Base-by-base conservation (phyloP, 2,888 invertebrate species). In the Subacronicta megacephala region DNA sequence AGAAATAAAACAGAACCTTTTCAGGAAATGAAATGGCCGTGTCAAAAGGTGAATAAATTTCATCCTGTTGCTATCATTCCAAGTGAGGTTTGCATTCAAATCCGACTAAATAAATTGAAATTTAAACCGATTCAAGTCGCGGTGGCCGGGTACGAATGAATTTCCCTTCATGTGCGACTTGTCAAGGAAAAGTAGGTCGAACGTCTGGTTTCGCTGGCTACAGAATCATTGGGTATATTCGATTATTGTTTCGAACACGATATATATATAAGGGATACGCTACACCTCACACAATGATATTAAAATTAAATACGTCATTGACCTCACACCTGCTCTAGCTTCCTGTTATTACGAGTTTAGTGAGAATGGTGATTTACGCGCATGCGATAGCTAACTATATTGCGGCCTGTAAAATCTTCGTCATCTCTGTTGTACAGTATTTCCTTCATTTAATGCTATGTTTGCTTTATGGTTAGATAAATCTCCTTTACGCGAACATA, bases 141-240 rank as follows among this genome's bases (percentile, higher is more conserved):
- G 67, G 78, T 78, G 74, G 72, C 73, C 77, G 74, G 79, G 80
- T 74, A 75, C 81, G 77, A 84, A 78, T 85, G 80, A 86, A 87
- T 91, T 89, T 90, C 88, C 88, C 85, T 89, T 89, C 82, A 83
- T 85, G 82, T 86, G 80, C 78, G 81, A 82, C 78, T 85, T 84
- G 82, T 83, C 81, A 83, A 87, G 81, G 89, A 91, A n/a, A 92
- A 91, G 90, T 90, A 80, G 90, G 90, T 88, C 89, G 81, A 75
- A 79, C 75, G 87, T 89, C 86, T 88, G 83, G 85, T 89, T 88
- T 84, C 80, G 78, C 80, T 81, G 65, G 74, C 75, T 31, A n/a
- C n/a, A 52, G 58, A 75, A 59, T 71, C 66, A 64, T 63, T 72
- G 75, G 64, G 64, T 69, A 76, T 78, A 76, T 80, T 78, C 70